Conservation (phyloP, 2,113 vertebrate species). For the Ailurus styani region DNA sequence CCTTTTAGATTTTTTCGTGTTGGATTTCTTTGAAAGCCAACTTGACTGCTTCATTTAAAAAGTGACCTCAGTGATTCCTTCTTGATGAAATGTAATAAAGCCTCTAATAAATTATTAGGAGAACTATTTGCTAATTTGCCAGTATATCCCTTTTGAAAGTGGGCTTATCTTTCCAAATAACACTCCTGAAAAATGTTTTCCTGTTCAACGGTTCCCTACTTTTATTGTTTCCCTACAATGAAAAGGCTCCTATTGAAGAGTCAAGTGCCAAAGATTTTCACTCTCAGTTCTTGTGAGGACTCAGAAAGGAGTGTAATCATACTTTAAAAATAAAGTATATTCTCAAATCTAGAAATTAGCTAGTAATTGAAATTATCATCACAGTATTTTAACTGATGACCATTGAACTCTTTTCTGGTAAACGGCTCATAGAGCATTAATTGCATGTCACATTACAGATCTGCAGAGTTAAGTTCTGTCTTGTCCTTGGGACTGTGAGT, state of each 20-base stretch:
- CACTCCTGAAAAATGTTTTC: background rate
- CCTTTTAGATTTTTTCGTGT: background rate
- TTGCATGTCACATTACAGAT: slow-evolving; percentile 75
- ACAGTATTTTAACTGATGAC: slow-evolving; percentile 76
- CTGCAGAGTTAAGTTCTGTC: slow-evolving; percentile 68
- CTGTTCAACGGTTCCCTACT: background rate
- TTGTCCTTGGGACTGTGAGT: slow-evolving; percentile 71
- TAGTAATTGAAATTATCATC: slow-evolving; percentile 75
- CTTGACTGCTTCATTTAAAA: slow-evolving; percentile 12
- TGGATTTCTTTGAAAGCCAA: background rate
- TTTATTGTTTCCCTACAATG: background rate
- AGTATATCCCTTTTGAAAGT: background rate
- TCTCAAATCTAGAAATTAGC: slow-evolving; percentile 73
- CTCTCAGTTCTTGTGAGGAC: slow-evolving; percentile 26
- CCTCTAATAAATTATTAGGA: background rate
- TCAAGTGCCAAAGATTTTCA: background rate
- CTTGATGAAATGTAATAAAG: slow-evolving; percentile 7
- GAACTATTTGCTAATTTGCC: background rate
- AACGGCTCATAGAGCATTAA: slow-evolving; percentile 79
- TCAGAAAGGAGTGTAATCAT: slow-evolving; percentile 56
- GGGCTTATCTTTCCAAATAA: background rate
- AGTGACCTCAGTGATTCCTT: background rate
- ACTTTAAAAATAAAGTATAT: slow-evolving; percentile 71
- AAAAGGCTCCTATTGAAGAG: background rate
- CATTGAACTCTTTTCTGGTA: slow-evolving; percentile 72